phyloP scores from a whole-genome alignment of 2,113 vertebrate genomes.

The Saimiri boliviensis region DNA sequence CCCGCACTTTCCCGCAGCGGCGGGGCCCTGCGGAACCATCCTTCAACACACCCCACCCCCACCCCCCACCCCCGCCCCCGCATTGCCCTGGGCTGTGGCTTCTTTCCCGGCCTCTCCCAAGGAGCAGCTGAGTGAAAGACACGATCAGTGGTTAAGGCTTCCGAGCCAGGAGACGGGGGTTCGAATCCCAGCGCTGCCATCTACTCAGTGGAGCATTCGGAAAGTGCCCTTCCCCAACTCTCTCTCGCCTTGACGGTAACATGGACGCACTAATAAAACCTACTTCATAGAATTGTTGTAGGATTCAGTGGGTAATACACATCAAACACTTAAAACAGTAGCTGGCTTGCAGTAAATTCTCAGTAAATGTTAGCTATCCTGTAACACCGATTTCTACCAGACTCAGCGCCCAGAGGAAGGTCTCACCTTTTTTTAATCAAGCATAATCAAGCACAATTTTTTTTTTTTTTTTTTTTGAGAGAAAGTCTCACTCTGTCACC shows the following conservation, averaged over 20 bases:
- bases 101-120: background rate
- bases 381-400: rapidly evolving
- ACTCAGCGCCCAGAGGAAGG: background rate
- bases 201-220: background rate
- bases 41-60: background rate
- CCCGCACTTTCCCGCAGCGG: too few relatives aligned
- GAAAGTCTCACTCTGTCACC: too few relatives aligned
- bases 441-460: background rate
- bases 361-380: background rate
- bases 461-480: too few relatives aligned
- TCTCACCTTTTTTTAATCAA: rapidly evolving
- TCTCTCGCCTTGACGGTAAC: background rate
- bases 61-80: too few relatives aligned
- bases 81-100: too few relatives aligned
- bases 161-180: background rate
- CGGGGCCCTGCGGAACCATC: background rate
- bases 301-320: background rate
- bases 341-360: background rate
- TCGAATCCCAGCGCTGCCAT: background rate
- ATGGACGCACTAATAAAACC: background rate
- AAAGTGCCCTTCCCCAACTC: background rate
- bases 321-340: background rate
- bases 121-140: background rate
- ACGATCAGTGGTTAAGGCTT: background rate
- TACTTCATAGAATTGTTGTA: too few relatives aligned